These are phyloP conservation scores for Crotophaga sulcirostris DNA, from an alignment of 2,113 vertebrate species.

Conservation along the genomic window DNA sequence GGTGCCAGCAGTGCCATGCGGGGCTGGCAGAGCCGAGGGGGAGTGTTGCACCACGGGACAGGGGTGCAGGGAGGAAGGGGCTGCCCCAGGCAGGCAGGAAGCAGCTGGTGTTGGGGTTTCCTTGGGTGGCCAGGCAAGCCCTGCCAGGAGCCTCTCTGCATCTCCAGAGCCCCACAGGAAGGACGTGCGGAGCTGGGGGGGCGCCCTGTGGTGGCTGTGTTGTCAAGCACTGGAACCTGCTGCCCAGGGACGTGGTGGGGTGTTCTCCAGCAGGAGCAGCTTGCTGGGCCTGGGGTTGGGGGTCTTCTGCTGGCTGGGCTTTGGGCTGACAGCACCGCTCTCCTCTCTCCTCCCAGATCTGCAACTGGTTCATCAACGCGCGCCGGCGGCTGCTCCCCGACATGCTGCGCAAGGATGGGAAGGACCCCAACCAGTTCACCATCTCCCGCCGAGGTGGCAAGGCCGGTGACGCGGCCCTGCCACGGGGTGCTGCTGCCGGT, in stretches of 20 bases:
- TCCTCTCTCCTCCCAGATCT: constrained; percentile 81
- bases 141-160: background rate
- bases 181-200: background rate
- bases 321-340: background rate
- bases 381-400: constrained; percentile 91
- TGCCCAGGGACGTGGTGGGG: no score
- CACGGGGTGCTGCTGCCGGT: constrained; percentile 45
- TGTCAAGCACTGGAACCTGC: no score
- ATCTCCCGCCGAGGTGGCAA: constrained; percentile 89
- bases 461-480: constrained; percentile 32
- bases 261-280: background rate
- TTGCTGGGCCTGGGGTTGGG: background rate
- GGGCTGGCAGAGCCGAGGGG: background rate
- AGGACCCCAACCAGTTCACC: constrained; percentile 94
- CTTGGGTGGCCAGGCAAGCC: background rate
- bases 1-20: fast-evolving
- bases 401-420: constrained; percentile 92
- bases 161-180: background rate
- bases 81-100: background rate
- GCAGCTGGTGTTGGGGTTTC: background rate
- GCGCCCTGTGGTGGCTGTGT: fast-evolving
- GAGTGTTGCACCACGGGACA: fast-evolving
- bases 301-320: background rate
- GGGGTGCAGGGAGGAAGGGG: constrained; percentile 1
- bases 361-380: constrained; percentile 99